Evolutionary conservation across 2,113 vertebrate species (phyloP).

Genomic region (Hippocampus mohnikei): DNA sequence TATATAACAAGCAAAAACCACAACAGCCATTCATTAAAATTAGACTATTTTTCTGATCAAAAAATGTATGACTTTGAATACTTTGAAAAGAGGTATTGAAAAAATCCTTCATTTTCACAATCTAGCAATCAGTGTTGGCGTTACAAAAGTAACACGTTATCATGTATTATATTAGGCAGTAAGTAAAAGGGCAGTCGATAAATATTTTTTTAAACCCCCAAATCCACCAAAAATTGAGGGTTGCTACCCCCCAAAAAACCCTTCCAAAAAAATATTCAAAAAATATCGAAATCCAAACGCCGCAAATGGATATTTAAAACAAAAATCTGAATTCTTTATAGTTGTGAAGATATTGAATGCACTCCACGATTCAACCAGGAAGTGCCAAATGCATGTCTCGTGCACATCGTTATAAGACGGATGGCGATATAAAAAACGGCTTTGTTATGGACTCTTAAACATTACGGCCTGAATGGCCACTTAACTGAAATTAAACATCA

Average conservation of each 20-base stretch:
- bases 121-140: too few species aligned
- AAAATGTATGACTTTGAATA: too few species aligned
- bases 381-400: neutral
- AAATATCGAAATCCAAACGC: neutral
- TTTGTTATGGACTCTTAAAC: neutral
- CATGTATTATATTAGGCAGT: too few species aligned
- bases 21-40: neutral
- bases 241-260: too few species aligned
- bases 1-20: neutral
- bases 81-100: too few species aligned
- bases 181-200: too few species aligned
- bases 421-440: neutral
- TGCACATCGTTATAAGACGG: neutral
- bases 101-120: too few species aligned
- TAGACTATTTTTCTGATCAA: too few species aligned
- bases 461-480: neutral
- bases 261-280: neutral
- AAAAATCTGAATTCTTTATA: neutral
- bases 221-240: too few species aligned
- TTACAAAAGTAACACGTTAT: too few species aligned
- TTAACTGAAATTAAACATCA: conserved; percentile 1
- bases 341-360: neutral
- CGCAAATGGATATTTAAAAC: neutral
- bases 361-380: neutral
- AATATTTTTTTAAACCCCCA: too few species aligned